Conservation (phyloP, 1,140 invertebrate species). For the Anoplolepis gracilipes region DNA sequence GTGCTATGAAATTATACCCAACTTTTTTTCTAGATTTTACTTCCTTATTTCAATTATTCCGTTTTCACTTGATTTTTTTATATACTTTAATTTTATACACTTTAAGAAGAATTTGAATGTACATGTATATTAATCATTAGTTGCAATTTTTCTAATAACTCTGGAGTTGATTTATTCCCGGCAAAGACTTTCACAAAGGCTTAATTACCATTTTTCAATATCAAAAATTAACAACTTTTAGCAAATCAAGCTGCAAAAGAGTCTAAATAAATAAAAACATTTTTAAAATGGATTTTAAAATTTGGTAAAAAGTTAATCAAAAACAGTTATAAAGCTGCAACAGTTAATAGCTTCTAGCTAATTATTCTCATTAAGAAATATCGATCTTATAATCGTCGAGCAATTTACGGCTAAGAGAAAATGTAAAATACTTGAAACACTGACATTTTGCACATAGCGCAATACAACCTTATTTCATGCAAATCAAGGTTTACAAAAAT, state of each 20-base stretch:
- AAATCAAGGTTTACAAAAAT: slow-evolving; percentile 29
- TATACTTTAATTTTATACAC: slow-evolving; percentile 42
- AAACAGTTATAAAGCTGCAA: slow-evolving; percentile 30
- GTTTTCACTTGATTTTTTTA: slow-evolving; percentile 44
- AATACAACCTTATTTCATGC: slow-evolving; percentile 13
- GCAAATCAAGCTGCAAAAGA: background rate
- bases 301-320: background rate
- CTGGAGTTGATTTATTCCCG: background rate
- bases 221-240: background rate
- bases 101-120: slow-evolving; percentile 43
- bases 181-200: slow-evolving; percentile 20
- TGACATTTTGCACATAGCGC: background rate
- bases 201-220: background rate
- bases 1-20: slow-evolving; percentile 32
- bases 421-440: slow-evolving; percentile 12
- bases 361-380: slow-evolving; percentile 1
- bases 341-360: background rate
- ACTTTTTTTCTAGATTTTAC: slow-evolving; percentile 40
- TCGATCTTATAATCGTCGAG: background rate
- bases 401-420: slow-evolving; percentile 13
- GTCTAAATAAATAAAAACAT: slow-evolving; percentile 15
- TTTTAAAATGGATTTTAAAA: background rate
- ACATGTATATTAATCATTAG: background rate
- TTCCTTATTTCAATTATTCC: slow-evolving; percentile 1
- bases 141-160: slow-evolving; percentile 12